Conservation (phyloP, 2,888 invertebrate species). For the Gisinianus flammeolus region DNA sequence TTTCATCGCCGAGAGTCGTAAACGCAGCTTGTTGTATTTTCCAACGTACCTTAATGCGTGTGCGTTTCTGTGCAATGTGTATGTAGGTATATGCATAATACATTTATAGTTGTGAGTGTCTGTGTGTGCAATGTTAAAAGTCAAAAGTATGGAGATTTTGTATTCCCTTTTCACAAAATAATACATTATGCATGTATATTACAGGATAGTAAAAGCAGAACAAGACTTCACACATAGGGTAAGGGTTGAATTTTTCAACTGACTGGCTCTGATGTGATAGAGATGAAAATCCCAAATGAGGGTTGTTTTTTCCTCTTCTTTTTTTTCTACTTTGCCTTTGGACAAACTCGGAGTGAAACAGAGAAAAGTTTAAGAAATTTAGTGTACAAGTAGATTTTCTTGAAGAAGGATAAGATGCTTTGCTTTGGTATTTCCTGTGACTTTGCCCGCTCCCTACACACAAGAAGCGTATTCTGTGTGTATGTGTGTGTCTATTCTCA, state of each 20-base stretch:
- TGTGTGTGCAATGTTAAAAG: constrained; percentile 23
- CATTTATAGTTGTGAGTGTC: background rate
- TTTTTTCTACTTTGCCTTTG: background rate
- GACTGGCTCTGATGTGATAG: background rate
- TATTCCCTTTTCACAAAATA: constrained; percentile 8
- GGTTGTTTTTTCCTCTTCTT: constrained; percentile 3
- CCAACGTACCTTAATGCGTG: background rate
- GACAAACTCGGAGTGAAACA: background rate
- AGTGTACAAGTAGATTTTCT: constrained; percentile 15
- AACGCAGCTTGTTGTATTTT: constrained; percentile 16
- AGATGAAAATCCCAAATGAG: constrained; percentile 29
- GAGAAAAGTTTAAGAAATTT: constrained; percentile 18
- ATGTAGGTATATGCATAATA: constrained; percentile 17
- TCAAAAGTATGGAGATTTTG: constrained; percentile 26
- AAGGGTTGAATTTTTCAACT: constrained; percentile 7
- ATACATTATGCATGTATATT: constrained; percentile 42
- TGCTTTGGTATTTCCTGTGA: constrained; percentile 2
- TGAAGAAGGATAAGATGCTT: background rate
- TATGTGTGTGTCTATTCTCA: background rate
- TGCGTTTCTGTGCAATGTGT: background rate
- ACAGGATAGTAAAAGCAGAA: background rate
- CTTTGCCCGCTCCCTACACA: background rate
- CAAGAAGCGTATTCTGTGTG: background rate
- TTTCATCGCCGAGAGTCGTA: constrained; percentile 47
- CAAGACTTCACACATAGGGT: constrained; percentile 8